phyloP scores from a whole-genome alignment of 2,113 vertebrate species.

The Accipiter cooperii region DNA sequence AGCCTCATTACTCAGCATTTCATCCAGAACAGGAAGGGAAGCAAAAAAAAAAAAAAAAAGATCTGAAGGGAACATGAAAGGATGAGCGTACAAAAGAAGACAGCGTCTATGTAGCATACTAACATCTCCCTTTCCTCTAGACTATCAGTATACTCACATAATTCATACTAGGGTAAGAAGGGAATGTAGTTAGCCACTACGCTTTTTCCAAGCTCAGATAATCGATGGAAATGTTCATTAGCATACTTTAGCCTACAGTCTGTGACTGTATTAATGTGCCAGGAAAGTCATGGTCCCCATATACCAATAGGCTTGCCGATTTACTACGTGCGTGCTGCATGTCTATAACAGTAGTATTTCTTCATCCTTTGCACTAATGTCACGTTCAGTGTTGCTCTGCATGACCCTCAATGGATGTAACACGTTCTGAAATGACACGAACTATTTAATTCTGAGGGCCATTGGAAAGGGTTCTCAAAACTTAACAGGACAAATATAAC shows the following conservation, averaged over 20 bases:
- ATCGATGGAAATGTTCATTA: background rate
- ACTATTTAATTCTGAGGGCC: too few relatives aligned
- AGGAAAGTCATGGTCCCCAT: background rate
- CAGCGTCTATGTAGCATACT: background rate
- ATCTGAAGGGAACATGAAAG: background rate
- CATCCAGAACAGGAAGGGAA: background rate
- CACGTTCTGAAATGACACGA: background rate
- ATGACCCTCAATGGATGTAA: too few relatives aligned
- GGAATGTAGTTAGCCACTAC: background rate
- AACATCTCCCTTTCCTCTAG: background rate
- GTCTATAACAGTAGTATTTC: background rate
- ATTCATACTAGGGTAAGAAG: background rate
- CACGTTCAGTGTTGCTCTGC: background rate
- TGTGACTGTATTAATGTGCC: background rate
- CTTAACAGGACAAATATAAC: background rate
- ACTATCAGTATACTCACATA: background rate
- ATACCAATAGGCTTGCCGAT: background rate
- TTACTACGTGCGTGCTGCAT: background rate
- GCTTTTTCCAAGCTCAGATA: background rate
- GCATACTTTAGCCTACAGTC: background rate
- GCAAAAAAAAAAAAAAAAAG: too few relatives aligned
- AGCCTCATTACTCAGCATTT: background rate
- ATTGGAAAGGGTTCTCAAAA: background rate
- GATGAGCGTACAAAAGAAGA: background rate
- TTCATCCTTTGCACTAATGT: background rate